A percentile compares a stretch with the other conserved stretches of the same genome.
These are phyloP conservation scores for Rhingia rostrata DNA, from an alignment of 2,888 invertebrate genomes.

Conservation along the genomic window DNA sequence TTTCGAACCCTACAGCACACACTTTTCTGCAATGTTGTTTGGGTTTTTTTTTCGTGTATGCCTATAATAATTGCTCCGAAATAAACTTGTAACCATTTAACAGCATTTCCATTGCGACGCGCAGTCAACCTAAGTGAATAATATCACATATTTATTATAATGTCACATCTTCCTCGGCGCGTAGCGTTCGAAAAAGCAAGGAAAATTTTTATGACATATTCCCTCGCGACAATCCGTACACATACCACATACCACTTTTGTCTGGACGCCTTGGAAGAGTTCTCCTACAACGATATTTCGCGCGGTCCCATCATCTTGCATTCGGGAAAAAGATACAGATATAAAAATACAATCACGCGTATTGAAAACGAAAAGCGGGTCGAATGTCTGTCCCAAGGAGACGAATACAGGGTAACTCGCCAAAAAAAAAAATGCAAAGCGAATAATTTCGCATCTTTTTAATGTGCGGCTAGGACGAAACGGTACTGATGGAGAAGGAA, in stretches of 20 bases:
- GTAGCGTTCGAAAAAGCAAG: conserved; percentile 36
- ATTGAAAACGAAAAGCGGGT: conserved; percentile 67
- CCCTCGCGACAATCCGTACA: conserved; percentile 64
- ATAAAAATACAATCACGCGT: conserved; percentile 66
- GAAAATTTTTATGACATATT: conserved; percentile 74
- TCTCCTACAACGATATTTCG: conserved; percentile 56
- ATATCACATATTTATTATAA: conserved; percentile 74
- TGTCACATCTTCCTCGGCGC: conserved; percentile 65
- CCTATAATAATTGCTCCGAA: conserved; percentile 67
- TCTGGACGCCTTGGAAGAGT: conserved; percentile 45
- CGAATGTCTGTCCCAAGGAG: conserved; percentile 57
- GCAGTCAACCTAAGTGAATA: conserved; percentile 62
- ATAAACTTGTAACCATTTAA: conserved; percentile 74
- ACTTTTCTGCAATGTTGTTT: conserved; percentile 36
- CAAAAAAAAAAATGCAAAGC: conserved; percentile 55
- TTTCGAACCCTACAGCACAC: conserved; percentile 29
- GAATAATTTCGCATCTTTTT: conserved; percentile 71
- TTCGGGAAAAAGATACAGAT: conserved; percentile 70
- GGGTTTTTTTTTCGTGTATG: conserved; percentile 22
- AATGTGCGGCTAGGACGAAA: conserved; percentile 67
- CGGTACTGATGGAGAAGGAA: conserved; percentile 16
- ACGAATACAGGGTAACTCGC: conserved; percentile 15
- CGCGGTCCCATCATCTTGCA: conserved; percentile 22
- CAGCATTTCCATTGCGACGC: conserved; percentile 63
- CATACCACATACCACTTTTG: conserved; percentile 57